Conservation (phyloP, 2,888 invertebrate genomes). For the Eupsilia transversa region DNA sequence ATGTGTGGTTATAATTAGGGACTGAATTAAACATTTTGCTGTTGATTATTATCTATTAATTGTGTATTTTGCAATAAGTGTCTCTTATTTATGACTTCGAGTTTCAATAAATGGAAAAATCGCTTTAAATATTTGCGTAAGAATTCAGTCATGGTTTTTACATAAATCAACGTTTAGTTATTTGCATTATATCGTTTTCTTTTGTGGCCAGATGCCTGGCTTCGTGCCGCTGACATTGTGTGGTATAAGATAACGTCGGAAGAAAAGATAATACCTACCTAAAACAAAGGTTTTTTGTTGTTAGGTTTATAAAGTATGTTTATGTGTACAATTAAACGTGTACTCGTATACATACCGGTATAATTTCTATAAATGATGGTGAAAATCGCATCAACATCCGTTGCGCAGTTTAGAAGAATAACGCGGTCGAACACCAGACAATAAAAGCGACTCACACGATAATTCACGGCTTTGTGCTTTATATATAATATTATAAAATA, state of each 20-base stretch:
- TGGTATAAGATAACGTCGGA: conserved; percentile 10
- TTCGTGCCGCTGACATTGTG: not conserved
- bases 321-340: too few relatives aligned
- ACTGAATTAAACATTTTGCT: conserved; percentile 2
- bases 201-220: conserved; percentile 45
- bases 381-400: not conserved
- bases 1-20: conserved; percentile 8
- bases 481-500: too few relatives aligned
- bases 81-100: not conserved
- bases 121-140: not conserved
- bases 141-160: not conserved
- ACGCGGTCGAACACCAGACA: not conserved
- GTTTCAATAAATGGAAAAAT: not conserved
- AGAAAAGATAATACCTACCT: not conserved
- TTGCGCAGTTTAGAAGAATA: not conserved
- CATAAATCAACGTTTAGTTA: conserved; percentile 15
- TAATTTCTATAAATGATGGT: not conserved
- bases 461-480: too few relatives aligned
- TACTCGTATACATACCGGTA: too few relatives aligned
- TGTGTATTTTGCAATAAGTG: not conserved
- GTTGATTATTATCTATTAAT: not conserved
- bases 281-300: not conserved
- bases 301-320: too few relatives aligned
- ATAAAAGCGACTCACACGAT: too few relatives aligned
- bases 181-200: conserved; percentile 39